Evolutionary conservation across 2,113 vertebrate genomes (phyloP), one percentile per base, ranked within the genome.

Genomic region (Calidris pugnax): DNA sequence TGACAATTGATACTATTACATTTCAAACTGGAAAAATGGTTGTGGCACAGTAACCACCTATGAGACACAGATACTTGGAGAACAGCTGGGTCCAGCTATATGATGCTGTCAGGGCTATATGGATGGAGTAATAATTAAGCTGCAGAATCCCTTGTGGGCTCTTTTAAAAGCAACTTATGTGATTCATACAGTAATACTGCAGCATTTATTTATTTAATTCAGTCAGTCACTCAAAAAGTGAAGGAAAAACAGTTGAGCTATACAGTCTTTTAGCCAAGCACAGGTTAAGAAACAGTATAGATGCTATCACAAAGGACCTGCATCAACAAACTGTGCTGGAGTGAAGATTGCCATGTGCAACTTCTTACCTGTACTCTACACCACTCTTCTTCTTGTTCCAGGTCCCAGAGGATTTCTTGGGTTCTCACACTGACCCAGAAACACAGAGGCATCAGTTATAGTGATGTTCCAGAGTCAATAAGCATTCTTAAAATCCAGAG

Each of bases 101-200:
- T 43, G 41, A 32, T 57, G 23, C 9, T 86, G 8, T 57, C 35
- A 51, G 26, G 33, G 57, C 17, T 66, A 43, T 78, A 78, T 32
- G 24, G 14, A 43, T 57, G 17, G 35, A 85, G 45, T 57, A 62
- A 32, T 28, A 64, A n/a, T 33, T 23, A 66, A 10, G 27, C 47
- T 85, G 19, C 13, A 73, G n/a, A 73, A 68, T 69, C 8, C 18
- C 3, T 2, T 1, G 0, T 53, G 26, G 23, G 1, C 10, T n/a
- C 33, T 68, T 64, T 21, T 22, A 71, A 60, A 76, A 50, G 7
- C 7, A 23, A 6, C 0, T 7, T 22, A 2, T 51, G 3, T 66
- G 26, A 81, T 14, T 51, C 27, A 69, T 7, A 50, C 7, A 51
- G 10, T 59, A 74, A 56, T 16, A 19, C 3, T 74, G 41, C 10